Evolutionary conservation across 1,140 invertebrate species (phyloP).

Genomic region (Nilaparvata lugens): DNA sequence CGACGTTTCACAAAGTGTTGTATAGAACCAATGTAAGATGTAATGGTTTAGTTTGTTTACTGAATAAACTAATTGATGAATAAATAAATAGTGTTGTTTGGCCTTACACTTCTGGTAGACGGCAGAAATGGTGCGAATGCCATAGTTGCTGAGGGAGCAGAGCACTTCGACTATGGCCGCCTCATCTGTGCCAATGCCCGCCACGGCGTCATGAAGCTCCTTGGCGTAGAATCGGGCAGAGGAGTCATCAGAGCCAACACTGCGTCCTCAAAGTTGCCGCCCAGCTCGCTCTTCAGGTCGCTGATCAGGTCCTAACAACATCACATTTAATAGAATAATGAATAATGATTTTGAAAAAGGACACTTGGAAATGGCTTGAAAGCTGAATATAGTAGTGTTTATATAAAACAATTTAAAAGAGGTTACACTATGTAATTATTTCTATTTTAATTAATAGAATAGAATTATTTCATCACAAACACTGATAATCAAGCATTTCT

Average conservation of each 20-base stretch:
- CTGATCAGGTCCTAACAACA: constrained; percentile 72
- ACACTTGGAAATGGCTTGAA: no score
- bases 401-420: no score
- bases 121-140: constrained; percentile 71
- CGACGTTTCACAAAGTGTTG: no score
- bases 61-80: background rate
- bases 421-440: no score
- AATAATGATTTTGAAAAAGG: no score
- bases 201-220: constrained; percentile 78
- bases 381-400: no score
- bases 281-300: constrained; percentile 78
- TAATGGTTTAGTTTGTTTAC: no score
- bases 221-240: constrained; percentile 87
- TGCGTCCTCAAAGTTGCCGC: constrained; percentile 82
- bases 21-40: no score
- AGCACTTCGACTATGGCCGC: constrained; percentile 86
- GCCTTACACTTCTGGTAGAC: constrained; percentile 77
- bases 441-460: constrained; percentile 18
- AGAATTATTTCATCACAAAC: no score
- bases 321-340: no score
- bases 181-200: constrained; percentile 77
- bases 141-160: constrained; percentile 82
- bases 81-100: background rate
- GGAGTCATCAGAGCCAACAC: constrained; percentile 79
- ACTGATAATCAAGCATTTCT: no score